Conservation (phyloP, 2,113 vertebrate genomes). For the Rhagologus leucostigma region DNA sequence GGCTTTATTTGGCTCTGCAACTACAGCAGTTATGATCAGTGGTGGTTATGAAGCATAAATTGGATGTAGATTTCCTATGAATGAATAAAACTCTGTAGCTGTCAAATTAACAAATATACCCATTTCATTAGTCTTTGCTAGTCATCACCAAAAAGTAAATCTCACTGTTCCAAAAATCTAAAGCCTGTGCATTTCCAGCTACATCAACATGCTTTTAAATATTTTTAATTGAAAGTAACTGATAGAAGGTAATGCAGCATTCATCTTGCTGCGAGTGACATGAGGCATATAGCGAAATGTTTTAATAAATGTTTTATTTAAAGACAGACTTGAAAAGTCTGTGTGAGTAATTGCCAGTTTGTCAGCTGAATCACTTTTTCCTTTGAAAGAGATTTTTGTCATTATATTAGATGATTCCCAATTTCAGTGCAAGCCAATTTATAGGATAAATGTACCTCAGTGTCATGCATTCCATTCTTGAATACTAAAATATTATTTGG, state of each 20-base stretch:
- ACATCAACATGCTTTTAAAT: not conserved
- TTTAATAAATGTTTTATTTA: slow-evolving; percentile 73
- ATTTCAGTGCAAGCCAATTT: slow-evolving; percentile 39
- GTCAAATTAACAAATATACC: not conserved
- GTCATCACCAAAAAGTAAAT: not conserved
- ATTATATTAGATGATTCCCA: slow-evolving; percentile 64
- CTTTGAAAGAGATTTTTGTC: slow-evolving; percentile 64
- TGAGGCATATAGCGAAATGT: not conserved
- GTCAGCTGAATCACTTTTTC: slow-evolving; percentile 68
- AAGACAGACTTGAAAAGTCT: slow-evolving; percentile 59
- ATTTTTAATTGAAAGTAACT: slow-evolving; percentile 53
- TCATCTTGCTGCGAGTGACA: slow-evolving; percentile 57
- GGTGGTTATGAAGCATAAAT: not conserved
- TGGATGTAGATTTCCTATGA: not conserved
- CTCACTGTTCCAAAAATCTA: not conserved
- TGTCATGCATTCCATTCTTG: slow-evolving; percentile 22
- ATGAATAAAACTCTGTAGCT: not conserved
- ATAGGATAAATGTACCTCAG: slow-evolving; percentile 34
- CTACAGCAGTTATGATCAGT: not conserved
- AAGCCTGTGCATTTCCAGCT: slow-evolving; percentile 2
- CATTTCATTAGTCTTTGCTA: not conserved
- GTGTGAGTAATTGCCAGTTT: slow-evolving; percentile 72
- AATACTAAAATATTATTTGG: slow-evolving; percentile 26
- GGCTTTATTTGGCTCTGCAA: not conserved
- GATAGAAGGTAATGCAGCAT: slow-evolving; percentile 43